phyloP scores from a whole-genome alignment of 2,113 vertebrate genomes.

The Periophthalmus modestus region DNA sequence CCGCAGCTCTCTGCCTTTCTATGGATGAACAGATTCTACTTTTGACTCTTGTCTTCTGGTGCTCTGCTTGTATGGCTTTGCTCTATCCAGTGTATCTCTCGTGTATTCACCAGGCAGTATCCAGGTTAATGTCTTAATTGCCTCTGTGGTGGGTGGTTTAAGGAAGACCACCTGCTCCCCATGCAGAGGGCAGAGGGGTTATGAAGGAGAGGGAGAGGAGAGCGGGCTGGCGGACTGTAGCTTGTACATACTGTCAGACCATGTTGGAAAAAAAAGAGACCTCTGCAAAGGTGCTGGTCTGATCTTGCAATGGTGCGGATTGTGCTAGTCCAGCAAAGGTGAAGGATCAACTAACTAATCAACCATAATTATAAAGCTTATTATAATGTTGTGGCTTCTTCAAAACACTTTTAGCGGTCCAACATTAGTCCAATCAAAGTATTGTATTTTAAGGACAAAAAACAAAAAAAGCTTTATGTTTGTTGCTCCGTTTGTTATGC shows the following conservation, averaged over 20 bases:
- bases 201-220: constrained; percentile 27
- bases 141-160: constrained; percentile 67
- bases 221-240: constrained; percentile 51
- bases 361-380: too few species aligned
- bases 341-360: neutral
- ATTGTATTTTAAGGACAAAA: too few species aligned
- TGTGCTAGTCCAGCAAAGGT: neutral
- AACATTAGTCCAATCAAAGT: too few species aligned
- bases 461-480: too few species aligned
- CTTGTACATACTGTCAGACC: constrained; percentile 32
- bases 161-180: constrained; percentile 61
- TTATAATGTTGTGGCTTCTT: too few species aligned
- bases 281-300: neutral
- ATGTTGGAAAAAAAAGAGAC: constrained; percentile 12
- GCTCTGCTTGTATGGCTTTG: constrained; percentile 54
- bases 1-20: constrained; percentile 20
- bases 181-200: constrained; percentile 54
- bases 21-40: neutral
- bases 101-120: constrained; percentile 61
- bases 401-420: too few species aligned
- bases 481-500: too few species aligned
- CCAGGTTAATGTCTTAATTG: constrained; percentile 76
- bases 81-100: constrained; percentile 68
- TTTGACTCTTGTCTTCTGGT: neutral
- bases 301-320: neutral